Base-by-base conservation (phyloP, 2,113 vertebrate species). In the Mus spicilegus region DNA sequence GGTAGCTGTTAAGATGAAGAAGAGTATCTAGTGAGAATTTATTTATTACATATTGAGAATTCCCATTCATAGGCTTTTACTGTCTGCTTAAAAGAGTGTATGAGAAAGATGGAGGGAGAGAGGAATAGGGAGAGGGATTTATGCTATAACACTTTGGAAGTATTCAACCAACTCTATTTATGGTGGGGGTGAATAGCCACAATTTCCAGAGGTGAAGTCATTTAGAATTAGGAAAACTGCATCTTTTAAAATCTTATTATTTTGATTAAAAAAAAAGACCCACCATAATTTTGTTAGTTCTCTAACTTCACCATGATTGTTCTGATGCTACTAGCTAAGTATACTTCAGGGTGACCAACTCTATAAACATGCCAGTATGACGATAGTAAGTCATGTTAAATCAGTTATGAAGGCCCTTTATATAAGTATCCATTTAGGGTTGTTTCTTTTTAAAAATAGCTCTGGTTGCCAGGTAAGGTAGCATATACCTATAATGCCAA, bases 1-100 rank as follows among this genome's bases (percentile, higher is more conserved):
- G 19, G 87, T 82, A 93, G 96, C 87, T 95, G 86, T 85, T 90
- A 81, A 82, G 67, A 93, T 86, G 54, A 14, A 81, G 81, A 77
- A 16, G 20, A 3, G 10, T 46, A 16, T 72, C 51, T 73, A 91
- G 51, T 80, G 54, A 93, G 89, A 61, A 76, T 54, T 11, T 92
- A 17, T 92, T 94, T 95, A 61, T 95, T 67, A 61, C 39, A 30
- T 73, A 49, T 42, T 65, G 12, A 82, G 88, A 94, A 82, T 76
- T 26, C 58, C 46, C n/a, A 39, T 67, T 88, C 30, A 42, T 7
- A 22, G 77, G 49, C 36, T 90, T 28, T 91, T 58, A 81, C 10
- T 54, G 16, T 17, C 28, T 13, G 12, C 16, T 85, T 70, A 77
- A 82, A 78, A 54, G 42, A 12, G 17, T 54, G 26, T 49, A 10